Evolutionary conservation across 2,113 vertebrate species (phyloP), one percentile per base, ranked within the genome.

Genomic region (Vidua chalybeata): DNA sequence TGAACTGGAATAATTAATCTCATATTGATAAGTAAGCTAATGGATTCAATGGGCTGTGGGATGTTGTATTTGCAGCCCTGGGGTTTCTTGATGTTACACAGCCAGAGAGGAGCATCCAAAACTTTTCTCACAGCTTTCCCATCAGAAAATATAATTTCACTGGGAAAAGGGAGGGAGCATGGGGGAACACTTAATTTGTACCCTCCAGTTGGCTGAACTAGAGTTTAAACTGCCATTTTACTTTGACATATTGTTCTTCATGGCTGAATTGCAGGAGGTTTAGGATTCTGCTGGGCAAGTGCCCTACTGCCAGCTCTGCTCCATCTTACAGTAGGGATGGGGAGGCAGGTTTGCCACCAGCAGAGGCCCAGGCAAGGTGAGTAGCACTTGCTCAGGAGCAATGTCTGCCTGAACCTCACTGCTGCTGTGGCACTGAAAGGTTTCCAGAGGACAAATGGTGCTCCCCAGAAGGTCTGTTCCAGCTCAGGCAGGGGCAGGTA

Each of bases 1-100:
- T 78, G 91, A 94, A 71, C 80, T 89, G 93, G 56, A 92, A 78
- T 92, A 89, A 96, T 87, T 90, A 92, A 94, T 95, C 76, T 94
- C 83, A 26, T 43, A 31, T 93, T 95, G 91, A 71, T 94, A 95
- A 87, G 51, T 67, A 90, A 94, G 52, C 51, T 94, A 89, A 94
- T 89, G 86, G 86, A 49, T 64, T 94, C 49, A 92, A 30, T 92
- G 85, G 83, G 66, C 63, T 96, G 61, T 88, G 54, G 83, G 88
- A 86, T 84, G 86, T 64, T 95, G 39, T 52, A 46, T 81, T 77
- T 94, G 77, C 56, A 92, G 43, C 52, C 37, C 56, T 89, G 80
- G n/a, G 73, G 27, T 24, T 43, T 17, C 61, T 74, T 86, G 86
- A 16, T 89, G 59, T 33, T 79, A 72, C 37, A 41, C 24, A 89